Conservation (phyloP, 1,140 invertebrate genomes). For the Bombus picipes region DNA sequence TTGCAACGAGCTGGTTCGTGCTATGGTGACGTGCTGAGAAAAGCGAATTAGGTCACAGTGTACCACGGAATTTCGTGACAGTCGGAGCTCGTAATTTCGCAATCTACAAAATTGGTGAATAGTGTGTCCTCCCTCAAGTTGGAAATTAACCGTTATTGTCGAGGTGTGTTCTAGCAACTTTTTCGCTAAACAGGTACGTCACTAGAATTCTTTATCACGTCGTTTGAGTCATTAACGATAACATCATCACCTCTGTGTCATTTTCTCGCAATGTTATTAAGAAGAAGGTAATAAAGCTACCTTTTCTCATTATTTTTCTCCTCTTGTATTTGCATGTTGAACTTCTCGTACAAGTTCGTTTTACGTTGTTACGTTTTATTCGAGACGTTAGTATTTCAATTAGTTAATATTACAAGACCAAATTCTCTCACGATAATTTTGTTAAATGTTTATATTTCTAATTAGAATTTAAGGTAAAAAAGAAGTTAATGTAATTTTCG, state of each 20-base stretch:
- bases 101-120: constrained; percentile 21
- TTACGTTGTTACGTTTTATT: background rate
- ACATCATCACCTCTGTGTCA: background rate
- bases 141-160: background rate
- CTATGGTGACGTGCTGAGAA: constrained; percentile 17
- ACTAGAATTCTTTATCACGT: background rate
- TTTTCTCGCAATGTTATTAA: background rate
- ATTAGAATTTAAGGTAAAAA: background rate
- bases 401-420: background rate
- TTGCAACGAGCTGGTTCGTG: background rate
- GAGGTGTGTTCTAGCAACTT: background rate
- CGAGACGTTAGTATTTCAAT: background rate
- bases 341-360: background rate
- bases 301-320: background rate
- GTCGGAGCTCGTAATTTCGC: constrained; percentile 6
- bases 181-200: background rate
- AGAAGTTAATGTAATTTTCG: background rate
- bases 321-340: background rate
- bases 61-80: constrained; percentile 17
- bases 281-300: background rate
- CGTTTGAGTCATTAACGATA: background rate
- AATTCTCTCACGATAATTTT: too few species aligned
- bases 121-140: too few species aligned
- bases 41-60: constrained; percentile 32
- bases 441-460: background rate